A percentile compares a stretch with the other conserved stretches of the same genome.
These are phyloP conservation scores for Pseudococcus jackbeardsleyi DNA, from an alignment of 2,888 invertebrate species.

Conservation along the genomic window DNA sequence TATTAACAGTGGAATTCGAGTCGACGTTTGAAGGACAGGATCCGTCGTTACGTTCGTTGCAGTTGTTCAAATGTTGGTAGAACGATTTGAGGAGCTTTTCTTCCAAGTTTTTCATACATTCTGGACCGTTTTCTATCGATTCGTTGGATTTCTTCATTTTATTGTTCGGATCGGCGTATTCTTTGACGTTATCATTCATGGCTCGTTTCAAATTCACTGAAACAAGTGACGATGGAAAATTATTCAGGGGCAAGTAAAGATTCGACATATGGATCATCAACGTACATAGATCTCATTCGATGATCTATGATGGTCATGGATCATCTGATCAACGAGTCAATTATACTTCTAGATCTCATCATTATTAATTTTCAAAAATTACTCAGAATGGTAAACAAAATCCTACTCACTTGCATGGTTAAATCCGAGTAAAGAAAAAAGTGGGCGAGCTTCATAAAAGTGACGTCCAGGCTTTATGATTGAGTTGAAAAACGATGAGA, in stretches of 20 bases:
- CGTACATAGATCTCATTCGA: background rate
- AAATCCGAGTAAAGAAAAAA: background rate
- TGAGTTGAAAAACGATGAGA: background rate
- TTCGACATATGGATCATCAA: constrained; percentile 17
- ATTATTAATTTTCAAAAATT: background rate
- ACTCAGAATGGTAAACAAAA: background rate
- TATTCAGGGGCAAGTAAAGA: too few species aligned
- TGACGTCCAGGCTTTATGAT: background rate
- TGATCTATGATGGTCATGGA: background rate
- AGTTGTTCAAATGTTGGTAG: constrained; percentile 16
- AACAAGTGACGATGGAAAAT: background rate
- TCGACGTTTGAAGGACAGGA: constrained; percentile 2
- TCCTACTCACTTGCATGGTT: constrained; percentile 46
- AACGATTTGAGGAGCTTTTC: constrained; percentile 33
- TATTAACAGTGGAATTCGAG: background rate
- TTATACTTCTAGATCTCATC: background rate
- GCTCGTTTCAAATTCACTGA: constrained; percentile 55
- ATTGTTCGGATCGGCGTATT: constrained; percentile 7
- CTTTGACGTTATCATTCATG: constrained; percentile 47
- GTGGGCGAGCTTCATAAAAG: background rate
- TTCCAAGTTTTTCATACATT: constrained; percentile 22
- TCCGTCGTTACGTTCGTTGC: constrained; percentile 35
- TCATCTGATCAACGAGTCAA: background rate
- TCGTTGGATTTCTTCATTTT: constrained; percentile 45
- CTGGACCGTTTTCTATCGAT: background rate